These are phyloP conservation scores for Drosophila atroscutellata DNA, from an alignment of 2,888 invertebrate genomes.

Conservation along the genomic window DNA sequence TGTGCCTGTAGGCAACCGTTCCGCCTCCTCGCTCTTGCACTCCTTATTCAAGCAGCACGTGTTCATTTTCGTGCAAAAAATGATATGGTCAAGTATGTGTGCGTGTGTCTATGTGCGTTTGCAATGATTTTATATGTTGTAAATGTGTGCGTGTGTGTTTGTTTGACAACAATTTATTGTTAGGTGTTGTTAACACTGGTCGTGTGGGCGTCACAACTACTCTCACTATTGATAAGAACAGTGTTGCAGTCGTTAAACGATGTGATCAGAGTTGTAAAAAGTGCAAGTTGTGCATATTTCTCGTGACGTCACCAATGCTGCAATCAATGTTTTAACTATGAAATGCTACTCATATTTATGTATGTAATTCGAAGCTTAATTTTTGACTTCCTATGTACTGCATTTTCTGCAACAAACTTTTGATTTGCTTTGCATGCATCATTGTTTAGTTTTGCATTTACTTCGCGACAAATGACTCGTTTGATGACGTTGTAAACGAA, in stretches of 20 bases:
- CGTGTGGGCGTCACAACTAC: constrained; percentile 26
- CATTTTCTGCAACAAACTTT: constrained; percentile 1
- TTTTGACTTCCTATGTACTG: constrained; percentile 65
- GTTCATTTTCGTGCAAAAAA: constrained; percentile 76
- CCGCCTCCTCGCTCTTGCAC: constrained; percentile 38
- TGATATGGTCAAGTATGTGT: constrained; percentile 45
- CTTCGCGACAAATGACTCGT: constrained; percentile 37
- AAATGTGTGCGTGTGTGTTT: constrained; percentile 32
- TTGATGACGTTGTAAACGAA: constrained; percentile 55
- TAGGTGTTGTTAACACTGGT: constrained; percentile 50
- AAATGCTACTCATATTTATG: constrained; percentile 15
- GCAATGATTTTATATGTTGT: constrained; percentile 22
- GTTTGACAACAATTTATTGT: constrained; percentile 67
- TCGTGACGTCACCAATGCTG: constrained; percentile 17
- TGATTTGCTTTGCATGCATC: constrained; percentile 29
- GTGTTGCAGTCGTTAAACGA: constrained; percentile 5
- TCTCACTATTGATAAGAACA: constrained; percentile 36
- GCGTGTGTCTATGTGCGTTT: constrained; percentile 20
- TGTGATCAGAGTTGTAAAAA: constrained; percentile 20
- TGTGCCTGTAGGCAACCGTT: constrained; percentile 53
- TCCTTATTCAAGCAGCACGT: constrained; percentile 66
- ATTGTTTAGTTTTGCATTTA: constrained; percentile 36
- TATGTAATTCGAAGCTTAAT: constrained; percentile 55
- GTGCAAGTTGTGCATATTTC: constrained; percentile 1
- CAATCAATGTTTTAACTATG: constrained; percentile 14